phyloP scores from a whole-genome alignment of 2,797 vertebrate species.

The Pipistrellus pipistrellus region DNA sequence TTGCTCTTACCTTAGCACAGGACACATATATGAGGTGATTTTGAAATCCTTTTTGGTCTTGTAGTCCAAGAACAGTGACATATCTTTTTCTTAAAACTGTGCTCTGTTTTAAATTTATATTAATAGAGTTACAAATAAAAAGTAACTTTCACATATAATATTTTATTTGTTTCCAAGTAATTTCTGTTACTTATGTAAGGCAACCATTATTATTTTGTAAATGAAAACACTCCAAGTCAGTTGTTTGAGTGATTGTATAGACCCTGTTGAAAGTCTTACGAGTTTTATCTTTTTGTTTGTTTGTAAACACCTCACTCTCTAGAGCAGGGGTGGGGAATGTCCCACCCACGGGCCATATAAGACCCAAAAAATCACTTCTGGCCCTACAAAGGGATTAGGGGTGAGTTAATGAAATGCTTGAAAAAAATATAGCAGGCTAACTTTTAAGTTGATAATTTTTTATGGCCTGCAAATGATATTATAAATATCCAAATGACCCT shows the following conservation, averaged over 20 bases:
- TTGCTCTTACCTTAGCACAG: neutral
- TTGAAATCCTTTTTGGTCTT: neutral
- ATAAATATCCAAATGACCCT: too few relatives aligned
- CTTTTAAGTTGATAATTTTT: too few relatives aligned
- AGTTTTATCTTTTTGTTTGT: neutral
- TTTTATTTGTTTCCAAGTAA: neutral
- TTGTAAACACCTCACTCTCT: neutral
- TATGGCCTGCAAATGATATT: too few relatives aligned
- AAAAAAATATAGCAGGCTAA: too few relatives aligned
- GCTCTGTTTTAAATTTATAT: neutral
- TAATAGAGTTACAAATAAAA: neutral
- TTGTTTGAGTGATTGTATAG: neutral
- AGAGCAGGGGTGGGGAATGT: too few relatives aligned
- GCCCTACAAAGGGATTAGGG: too few relatives aligned
- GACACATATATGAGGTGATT: neutral
- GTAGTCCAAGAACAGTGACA: neutral
- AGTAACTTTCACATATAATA: neutral
- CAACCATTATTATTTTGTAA: neutral
- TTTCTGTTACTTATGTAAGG: neutral
- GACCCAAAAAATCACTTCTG: too few relatives aligned
- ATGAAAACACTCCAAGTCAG: neutral
- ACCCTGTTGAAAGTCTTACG: neutral
- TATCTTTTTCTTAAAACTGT: conserved; percentile 1
- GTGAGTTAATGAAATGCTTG: too few relatives aligned
- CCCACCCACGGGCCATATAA: too few relatives aligned